Evolutionary conservation across 2,888 invertebrate genomes (phyloP).

Genomic region (Torymus tubicola): DNA sequence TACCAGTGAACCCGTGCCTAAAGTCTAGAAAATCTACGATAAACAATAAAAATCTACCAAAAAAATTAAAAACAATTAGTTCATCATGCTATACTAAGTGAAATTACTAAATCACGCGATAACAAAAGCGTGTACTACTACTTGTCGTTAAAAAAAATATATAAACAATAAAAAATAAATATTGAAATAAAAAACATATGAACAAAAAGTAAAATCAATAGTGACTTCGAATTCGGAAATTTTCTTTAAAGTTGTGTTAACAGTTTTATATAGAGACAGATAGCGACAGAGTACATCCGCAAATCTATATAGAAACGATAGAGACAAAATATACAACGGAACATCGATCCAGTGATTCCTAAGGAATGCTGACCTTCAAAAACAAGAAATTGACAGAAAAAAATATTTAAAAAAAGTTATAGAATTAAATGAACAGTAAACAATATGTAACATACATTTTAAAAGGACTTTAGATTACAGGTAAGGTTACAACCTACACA

Average conservation of each 20-base stretch:
- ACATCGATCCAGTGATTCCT: conserved; percentile 62
- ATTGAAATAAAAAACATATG: not conserved
- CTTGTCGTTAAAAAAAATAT: not conserved
- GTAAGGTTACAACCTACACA: conserved; percentile 62
- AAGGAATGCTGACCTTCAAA: conserved; percentile 60
- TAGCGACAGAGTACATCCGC: conserved; percentile 54
- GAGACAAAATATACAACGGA: conserved; percentile 53
- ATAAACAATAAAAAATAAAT: not conserved
- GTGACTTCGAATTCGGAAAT: conserved; percentile 38
- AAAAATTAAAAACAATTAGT: conserved; percentile 16
- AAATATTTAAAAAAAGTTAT: conserved; percentile 24
- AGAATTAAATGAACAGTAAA: conserved; percentile 56
- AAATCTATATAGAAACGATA: conserved; percentile 56
- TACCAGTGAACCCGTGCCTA: not conserved
- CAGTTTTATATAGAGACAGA: conserved; percentile 47
- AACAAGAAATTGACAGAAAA: conserved; percentile 43
- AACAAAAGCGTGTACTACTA: not conserved
- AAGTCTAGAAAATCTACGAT: conserved; percentile 27
- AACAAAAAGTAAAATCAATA: conserved; percentile 2
- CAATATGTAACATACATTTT: conserved; percentile 53
- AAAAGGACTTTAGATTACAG: conserved; percentile 50
- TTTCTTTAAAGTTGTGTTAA: conserved; percentile 47
- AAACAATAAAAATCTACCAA: not conserved
- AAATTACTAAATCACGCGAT: conserved; percentile 17
- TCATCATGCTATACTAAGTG: conserved; percentile 39